A percentile compares a stretch with the other conserved stretches of the same genome.
Evolutionary conservation across 2,113 vertebrate genomes (phyloP).

Genomic region (Mellivora capensis): DNA sequence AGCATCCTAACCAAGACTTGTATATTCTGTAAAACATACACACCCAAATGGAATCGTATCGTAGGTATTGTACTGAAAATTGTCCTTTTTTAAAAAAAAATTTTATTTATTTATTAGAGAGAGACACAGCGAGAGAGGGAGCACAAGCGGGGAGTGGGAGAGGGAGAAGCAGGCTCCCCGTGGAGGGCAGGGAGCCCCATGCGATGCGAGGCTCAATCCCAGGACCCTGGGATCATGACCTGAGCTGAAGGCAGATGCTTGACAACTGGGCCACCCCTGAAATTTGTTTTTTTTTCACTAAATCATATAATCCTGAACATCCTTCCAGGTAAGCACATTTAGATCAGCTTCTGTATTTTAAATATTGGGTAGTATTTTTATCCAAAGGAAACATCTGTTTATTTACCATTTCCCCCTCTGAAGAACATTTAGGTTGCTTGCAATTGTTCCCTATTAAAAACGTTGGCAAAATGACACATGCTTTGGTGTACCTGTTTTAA

Average conservation of each 20-base stretch:
- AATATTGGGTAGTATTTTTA: neutral
- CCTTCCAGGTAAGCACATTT: neutral
- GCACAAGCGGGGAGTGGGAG: no score
- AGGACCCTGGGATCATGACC: no score
- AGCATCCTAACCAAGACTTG: neutral
- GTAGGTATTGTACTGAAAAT: neutral
- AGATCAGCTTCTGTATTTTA: neutral
- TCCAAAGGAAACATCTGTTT: neutral
- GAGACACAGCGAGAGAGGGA: no score
- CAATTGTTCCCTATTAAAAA: neutral
- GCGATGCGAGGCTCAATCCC: no score
- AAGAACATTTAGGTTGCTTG: neutral
- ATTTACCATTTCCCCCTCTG: neutral
- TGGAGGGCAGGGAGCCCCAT: no score
- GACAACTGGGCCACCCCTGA: no score
- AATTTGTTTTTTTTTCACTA: constrained; percentile 16
- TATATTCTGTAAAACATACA: neutral
- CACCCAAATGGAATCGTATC: neutral
- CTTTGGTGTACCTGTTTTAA: neutral
- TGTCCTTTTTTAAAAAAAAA: neutral
- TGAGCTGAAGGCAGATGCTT: no score
- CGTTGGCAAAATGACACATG: neutral
- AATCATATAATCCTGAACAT: neutral
- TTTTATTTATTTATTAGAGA: no score
- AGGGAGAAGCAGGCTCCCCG: no score